Conservation (phyloP, 2,797 vertebrate species). For the Chloroceryle inda region DNA sequence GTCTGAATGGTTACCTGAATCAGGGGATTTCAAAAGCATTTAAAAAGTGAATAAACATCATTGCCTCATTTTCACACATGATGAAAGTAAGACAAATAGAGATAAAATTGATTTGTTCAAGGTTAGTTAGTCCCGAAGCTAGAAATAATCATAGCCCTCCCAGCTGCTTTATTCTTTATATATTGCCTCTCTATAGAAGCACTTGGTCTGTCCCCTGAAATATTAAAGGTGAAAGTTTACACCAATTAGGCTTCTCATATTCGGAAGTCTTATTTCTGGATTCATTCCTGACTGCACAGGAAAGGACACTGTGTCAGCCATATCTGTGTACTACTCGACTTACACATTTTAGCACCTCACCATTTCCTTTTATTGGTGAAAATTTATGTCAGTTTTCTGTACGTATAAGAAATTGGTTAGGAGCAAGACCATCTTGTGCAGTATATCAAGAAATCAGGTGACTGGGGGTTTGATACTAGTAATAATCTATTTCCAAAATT, state of each 20-base stretch:
- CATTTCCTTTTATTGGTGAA: not conserved
- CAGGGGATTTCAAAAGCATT: constrained; percentile 33
- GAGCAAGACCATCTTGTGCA: not conserved
- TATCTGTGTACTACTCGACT: not conserved
- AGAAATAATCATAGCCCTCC: constrained; percentile 41
- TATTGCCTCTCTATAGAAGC: not conserved
- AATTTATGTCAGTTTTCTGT: not conserved
- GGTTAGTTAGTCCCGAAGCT: constrained; percentile 13
- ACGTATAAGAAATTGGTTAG: not conserved
- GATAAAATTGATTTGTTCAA: constrained; percentile 50
- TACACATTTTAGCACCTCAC: not conserved
- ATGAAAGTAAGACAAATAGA: constrained; percentile 53
- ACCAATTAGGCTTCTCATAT: not conserved
- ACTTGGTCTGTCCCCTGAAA: not conserved
- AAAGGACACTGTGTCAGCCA: not conserved
- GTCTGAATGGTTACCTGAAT: not conserved
- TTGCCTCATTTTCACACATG: constrained; percentile 60
- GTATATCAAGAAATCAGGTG: not conserved
- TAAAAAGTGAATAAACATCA: constrained; percentile 9
- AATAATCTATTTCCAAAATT: not conserved
- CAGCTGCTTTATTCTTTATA: not conserved
- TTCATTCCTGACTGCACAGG: not conserved
- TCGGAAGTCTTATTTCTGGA: not conserved
- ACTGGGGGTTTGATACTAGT: not conserved
- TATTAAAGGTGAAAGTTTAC: not conserved